Evolutionary conservation across 2,113 vertebrate genomes (phyloP), one percentile per base, ranked within the genome.

Genomic region (Leucoraja erinaceus): DNA sequence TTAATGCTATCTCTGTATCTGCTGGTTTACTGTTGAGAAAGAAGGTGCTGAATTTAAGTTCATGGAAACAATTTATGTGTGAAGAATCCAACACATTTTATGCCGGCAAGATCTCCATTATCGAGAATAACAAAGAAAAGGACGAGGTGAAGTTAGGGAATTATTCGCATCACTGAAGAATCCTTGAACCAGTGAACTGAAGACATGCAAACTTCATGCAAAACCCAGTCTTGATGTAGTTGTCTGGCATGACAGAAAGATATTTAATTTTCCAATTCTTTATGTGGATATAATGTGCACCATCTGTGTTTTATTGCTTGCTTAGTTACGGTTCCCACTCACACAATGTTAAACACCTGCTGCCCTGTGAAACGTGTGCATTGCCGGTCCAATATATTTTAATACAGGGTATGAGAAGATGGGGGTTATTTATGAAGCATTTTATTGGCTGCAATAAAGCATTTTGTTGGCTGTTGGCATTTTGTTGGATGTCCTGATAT

Each of bases 231-330:
- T 25, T 28, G 12, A 88, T 31, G 47, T 22, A 22, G 9, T n/a
- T 47, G 9, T 72, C 10, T 91, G 33, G 66, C 12, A 47, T 33
- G 70, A 90, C 68, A 66, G 9, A 38, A 70, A 72, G 22, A 72
- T 54, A 0, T 33, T 47, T 9, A 91, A 31, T 6, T 14, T 91
- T 72, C 3, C 33, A 14, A 38, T 12, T 54, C 59, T 72, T 28
- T 72, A 91, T 91, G 38, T 91, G 54, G 72, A 72, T 91, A 54
- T 20, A 54, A 72, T 54, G 22, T 22, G 20, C 90, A 91, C 90
- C 68, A 91, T 91, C 66, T 91, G 90, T 72, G 9, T 47, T 38
- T 18, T 25, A 72, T 25, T 28, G 90, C 90, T 74, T 91, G 68
- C 33, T 38, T 54, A 91, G 22, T 91, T 91, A 91, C 38, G 66